A percentile compares a stretch with the other conserved stretches of the same genome.
phyloP scores from a whole-genome alignment of 2,113 vertebrate species.

The Marmota flaviventris region DNA sequence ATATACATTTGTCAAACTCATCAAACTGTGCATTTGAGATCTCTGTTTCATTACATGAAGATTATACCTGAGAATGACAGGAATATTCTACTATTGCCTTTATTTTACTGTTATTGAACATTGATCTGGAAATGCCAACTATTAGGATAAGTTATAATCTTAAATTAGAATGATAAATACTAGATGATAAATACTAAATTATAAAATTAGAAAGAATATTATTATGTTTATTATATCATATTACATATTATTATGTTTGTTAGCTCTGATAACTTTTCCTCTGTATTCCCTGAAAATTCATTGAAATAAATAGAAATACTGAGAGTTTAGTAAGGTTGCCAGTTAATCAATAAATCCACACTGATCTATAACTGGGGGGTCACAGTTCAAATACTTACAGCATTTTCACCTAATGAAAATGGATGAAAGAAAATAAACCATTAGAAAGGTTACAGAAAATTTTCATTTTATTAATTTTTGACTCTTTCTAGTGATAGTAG shows the following conservation, averaged over 20 bases:
- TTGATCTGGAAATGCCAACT: background rate
- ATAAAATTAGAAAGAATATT: background rate
- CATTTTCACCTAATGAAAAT: slow-evolving; percentile 60
- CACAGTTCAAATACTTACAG: slow-evolving; percentile 38
- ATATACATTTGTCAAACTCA: background rate
- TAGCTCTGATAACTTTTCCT: background rate
- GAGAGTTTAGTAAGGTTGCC: slow-evolving; percentile 54
- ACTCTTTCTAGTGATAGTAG: background rate
- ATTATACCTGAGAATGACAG: background rate
- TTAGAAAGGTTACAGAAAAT: background rate
- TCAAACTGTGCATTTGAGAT: background rate
- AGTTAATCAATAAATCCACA: slow-evolving; percentile 65
- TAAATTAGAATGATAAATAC: background rate
- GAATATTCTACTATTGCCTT: background rate
- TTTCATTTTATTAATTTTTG: slow-evolving; percentile 44
- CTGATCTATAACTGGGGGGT: slow-evolving; percentile 1
- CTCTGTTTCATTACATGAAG: background rate
- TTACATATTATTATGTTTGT: background rate
- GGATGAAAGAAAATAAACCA: slow-evolving; percentile 59
- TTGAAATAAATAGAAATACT: background rate
- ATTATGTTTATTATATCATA: too few relatives aligned
- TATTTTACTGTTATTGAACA: background rate
- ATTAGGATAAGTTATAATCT: background rate
- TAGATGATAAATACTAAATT: background rate
- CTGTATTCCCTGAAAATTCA: background rate